Evolutionary conservation across 2,113 vertebrate genomes (phyloP).

Genomic region (Oryzias javanicus): DNA sequence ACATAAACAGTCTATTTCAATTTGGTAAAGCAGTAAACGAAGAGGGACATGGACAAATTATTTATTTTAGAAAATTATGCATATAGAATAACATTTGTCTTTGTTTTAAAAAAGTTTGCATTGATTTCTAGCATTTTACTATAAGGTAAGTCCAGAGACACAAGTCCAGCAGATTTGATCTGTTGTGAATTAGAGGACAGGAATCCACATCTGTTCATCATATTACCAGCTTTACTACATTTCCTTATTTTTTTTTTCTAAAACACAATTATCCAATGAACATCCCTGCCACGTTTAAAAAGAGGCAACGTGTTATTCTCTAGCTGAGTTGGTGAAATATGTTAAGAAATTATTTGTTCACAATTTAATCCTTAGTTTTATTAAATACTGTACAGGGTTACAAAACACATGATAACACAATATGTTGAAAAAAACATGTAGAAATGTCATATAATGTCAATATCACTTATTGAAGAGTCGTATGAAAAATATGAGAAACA

Average conservation of each 20-base stretch:
- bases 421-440: no score
- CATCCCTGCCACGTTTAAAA: constrained; percentile 42
- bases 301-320: constrained; percentile 35
- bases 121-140: constrained; percentile 24
- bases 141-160: constrained; percentile 28
- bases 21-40: neutral
- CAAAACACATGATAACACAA: neutral
- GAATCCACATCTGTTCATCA: constrained; percentile 75
- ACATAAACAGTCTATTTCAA: neutral
- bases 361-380: neutral
- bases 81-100: constrained; percentile 16
- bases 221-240: constrained; percentile 49
- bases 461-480: no score
- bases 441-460: no score
- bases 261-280: constrained; percentile 35
- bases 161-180: constrained; percentile 47
- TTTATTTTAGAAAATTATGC: constrained; percentile 2
- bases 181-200: constrained; percentile 63
- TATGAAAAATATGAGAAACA: no score
- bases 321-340: constrained; percentile 50
- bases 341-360: neutral
- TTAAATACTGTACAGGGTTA: constrained; percentile 7
- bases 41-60: constrained; percentile 13
- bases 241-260: constrained; percentile 26
- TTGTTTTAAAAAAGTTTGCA: constrained; percentile 15